phyloP scores from a whole-genome alignment of 1,140 invertebrate genomes.

The Cydia amplana region DNA sequence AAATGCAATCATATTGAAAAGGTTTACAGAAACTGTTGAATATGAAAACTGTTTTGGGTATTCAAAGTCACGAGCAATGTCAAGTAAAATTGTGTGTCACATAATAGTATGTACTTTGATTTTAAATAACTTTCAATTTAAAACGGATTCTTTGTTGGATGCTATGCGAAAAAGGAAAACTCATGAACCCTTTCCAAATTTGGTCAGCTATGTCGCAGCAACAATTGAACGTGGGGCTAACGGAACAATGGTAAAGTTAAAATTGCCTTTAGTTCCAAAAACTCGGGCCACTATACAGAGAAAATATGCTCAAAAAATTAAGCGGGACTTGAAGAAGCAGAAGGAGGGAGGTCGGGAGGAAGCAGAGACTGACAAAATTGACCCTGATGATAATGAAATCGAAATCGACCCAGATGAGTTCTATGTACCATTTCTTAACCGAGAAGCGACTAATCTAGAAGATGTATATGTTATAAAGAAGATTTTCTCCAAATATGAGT shows the following conservation, averaged over 20 bases:
- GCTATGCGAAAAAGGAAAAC: conserved; percentile 52
- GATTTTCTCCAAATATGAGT: conserved; percentile 59
- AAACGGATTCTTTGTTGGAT: conserved; percentile 52
- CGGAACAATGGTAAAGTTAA: conserved; percentile 58
- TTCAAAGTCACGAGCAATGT: conserved; percentile 37
- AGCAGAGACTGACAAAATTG: conserved; percentile 45
- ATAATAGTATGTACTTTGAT: conserved; percentile 61
- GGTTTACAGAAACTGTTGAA: conserved; percentile 43
- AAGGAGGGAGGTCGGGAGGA: no score
- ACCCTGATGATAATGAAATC: conserved; percentile 42
- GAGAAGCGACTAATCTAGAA: conserved; percentile 51
- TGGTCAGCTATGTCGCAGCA: conserved; percentile 54
- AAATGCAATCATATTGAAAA: conserved; percentile 54
- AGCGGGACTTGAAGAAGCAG: conserved; percentile 51
- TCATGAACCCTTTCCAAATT: conserved; percentile 43
- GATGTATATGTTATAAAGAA: conserved; percentile 60
- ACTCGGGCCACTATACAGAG: neutral
- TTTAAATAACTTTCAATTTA: conserved; percentile 61
- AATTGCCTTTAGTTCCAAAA: conserved; percentile 56
- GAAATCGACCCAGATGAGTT: conserved; percentile 54
- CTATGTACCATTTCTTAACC: conserved; percentile 65
- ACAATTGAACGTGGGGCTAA: conserved; percentile 44
- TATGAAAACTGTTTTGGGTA: conserved; percentile 36
- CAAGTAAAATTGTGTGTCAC: conserved; percentile 43
- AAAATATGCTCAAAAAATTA: conserved; percentile 41